Percentiles rank a stretch among this genome's conserved stretches.
These are phyloP conservation scores for Gallinago nigripennis DNA, from an alignment of 2,797 vertebrate species.

Conservation along the genomic window DNA sequence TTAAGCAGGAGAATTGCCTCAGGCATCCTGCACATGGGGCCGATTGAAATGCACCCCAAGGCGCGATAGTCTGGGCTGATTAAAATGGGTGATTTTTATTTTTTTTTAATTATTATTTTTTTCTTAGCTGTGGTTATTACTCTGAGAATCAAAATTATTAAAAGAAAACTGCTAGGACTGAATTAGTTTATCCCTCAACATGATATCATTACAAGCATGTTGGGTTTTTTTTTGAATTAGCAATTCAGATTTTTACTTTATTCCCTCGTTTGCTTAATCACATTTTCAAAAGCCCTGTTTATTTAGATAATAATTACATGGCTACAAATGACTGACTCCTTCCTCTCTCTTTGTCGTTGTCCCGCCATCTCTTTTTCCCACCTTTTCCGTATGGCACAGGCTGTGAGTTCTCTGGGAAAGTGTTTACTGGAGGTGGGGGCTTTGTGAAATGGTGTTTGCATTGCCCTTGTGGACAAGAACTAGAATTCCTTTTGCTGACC, in stretches of 20 bases:
- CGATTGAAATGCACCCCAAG: background rate
- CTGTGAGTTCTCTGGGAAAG: accelerated
- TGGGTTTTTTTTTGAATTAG: background rate
- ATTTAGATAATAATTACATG: background rate
- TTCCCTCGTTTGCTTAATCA: background rate
- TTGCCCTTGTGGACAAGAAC: background rate
- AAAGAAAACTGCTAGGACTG: background rate
- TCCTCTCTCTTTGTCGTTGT: background rate
- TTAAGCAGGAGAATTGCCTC: conserved; percentile 4
- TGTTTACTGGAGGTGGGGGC: background rate
- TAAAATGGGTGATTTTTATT: background rate
- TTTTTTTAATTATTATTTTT: background rate
- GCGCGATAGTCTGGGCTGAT: background rate
- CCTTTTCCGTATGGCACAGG: accelerated
- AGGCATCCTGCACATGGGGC: background rate
- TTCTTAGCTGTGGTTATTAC: background rate
- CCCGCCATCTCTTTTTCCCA: background rate
- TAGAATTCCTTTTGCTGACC: background rate
- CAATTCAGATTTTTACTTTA: background rate
- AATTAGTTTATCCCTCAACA: background rate
- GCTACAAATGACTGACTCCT: background rate
- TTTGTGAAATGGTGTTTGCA: accelerated
- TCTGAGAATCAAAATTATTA: background rate
- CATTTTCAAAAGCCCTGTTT: conserved; percentile 28
- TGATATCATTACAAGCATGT: background rate